Evolutionary conservation across 53 echinoderm and acorn worm genomes (phyloP), one percentile per base, ranked within the genome.

Genomic region (Arbacia lixula): DNA sequence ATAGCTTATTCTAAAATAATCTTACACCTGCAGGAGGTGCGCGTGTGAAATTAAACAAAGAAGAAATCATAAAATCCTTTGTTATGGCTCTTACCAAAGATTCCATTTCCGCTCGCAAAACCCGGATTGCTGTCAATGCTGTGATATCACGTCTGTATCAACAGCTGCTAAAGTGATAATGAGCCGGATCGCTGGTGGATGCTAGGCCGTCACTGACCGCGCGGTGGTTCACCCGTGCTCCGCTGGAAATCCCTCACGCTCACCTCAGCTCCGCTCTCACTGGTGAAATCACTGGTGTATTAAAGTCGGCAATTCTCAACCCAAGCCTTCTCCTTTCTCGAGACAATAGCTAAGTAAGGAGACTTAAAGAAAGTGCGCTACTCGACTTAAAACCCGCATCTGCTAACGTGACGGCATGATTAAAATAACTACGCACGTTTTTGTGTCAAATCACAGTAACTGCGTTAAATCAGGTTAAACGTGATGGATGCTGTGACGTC

Each of bases 201-300:
- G 42, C 64, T 61, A 43, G 31, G 36, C 82, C 82, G 43, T 6
- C 17, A 8, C 82, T 81, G 82, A 81, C 82, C 82, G 82, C 46
- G 64, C 82, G 82, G 82, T 81, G 82, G 32, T 63, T 81, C 64
- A 81, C 82, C 82, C 29, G 65, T 41, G 27, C 63, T 6, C 60
- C 39, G 77, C 36, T 38, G 25, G 40, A 77, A 56, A 46, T 46
- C 46, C 46, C 46, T 14, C n/a, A n/a, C n/a, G 9, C 19, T 64
- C 64, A 64, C 64, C 64, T 19, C 30, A 64, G 34, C 64, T 56
- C 57, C 21, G 57, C 12, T 20, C 5, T 14, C 10, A 46, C 33
- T 52, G 51, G 51, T 53, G 16, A 74, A 58, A 39, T 77, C 77
- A 77, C 40, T 58, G 77, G 29, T 12, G 6, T 34, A n/a, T n/a